phyloP scores from a whole-genome alignment of 2,888 invertebrate species.

The Ophioninae sp. region DNA sequence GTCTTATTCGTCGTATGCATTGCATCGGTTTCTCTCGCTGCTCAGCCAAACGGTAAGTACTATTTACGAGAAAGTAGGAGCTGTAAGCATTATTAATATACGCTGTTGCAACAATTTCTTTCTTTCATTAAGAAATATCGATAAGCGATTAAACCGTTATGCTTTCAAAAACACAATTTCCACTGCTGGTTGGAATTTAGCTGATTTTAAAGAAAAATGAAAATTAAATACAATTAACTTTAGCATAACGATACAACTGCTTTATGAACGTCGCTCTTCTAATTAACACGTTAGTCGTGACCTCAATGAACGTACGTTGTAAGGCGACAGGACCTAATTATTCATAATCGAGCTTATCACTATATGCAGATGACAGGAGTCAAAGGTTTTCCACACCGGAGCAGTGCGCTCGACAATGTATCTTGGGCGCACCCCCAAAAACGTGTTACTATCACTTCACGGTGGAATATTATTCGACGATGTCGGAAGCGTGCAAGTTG shows the following conservation, averaged over 20 bases:
- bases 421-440: constrained; percentile 29
- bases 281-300: background rate
- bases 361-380: background rate
- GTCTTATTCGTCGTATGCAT: background rate
- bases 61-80: background rate
- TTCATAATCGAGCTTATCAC: background rate
- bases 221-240: no score
- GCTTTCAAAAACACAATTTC: no score
- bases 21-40: background rate
- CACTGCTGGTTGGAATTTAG: no score
- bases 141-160: no score
- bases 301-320: background rate
- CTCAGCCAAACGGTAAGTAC: background rate
- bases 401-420: constrained; percentile 46
- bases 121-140: no score
- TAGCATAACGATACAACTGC: no score
- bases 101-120: no score
- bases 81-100: no score
- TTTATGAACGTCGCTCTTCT: no score
- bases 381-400: constrained; percentile 28
- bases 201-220: no score
- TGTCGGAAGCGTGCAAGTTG: constrained; percentile 25
- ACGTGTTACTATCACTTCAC: constrained; percentile 57
- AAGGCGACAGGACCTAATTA: background rate
- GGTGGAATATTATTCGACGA: constrained; percentile 31